These are phyloP conservation scores for Hyphantria cunea DNA, from an alignment of 1,140 invertebrate species.

Conservation along the genomic window DNA sequence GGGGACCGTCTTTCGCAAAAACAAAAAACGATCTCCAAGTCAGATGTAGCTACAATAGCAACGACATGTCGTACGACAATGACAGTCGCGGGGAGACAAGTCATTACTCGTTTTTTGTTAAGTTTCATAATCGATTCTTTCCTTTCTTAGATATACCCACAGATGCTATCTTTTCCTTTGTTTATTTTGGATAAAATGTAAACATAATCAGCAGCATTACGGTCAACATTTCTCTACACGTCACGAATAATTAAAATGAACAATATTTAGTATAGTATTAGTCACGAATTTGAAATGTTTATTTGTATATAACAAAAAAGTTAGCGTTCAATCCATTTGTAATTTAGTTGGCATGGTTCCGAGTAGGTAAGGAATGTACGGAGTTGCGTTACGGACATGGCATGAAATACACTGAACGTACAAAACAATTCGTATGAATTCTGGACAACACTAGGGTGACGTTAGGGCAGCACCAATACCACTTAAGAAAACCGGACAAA, in stretches of 20 bases:
- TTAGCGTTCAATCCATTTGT: conserved; percentile 32
- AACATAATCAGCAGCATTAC: no score
- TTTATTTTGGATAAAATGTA: no score
- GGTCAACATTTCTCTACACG: not conserved
- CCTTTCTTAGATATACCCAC: no score
- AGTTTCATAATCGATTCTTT: no score
- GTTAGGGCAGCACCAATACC: conserved; percentile 38
- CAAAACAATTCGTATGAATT: conserved; percentile 70
- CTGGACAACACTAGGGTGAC: conserved; percentile 62
- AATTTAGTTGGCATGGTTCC: conserved; percentile 67
- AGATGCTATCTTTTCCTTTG: no score
- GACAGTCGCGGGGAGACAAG: no score
- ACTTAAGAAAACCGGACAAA: no score
- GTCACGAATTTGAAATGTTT: conserved; percentile 26
- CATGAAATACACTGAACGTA: conserved; percentile 60
- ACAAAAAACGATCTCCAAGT: no score
- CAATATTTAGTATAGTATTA: conserved; percentile 13
- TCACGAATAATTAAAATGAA: conserved; percentile 12
- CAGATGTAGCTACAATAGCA: no score
- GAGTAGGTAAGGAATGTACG: conserved; percentile 61
- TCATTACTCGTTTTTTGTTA: no score
- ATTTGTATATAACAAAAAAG: conserved; percentile 29
- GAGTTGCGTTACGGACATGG: conserved; percentile 49
- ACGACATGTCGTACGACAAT: no score
- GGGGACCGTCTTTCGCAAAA: no score